phyloP scores from a whole-genome alignment of 2,888 invertebrate species.

The Latrodectus elegans region DNA sequence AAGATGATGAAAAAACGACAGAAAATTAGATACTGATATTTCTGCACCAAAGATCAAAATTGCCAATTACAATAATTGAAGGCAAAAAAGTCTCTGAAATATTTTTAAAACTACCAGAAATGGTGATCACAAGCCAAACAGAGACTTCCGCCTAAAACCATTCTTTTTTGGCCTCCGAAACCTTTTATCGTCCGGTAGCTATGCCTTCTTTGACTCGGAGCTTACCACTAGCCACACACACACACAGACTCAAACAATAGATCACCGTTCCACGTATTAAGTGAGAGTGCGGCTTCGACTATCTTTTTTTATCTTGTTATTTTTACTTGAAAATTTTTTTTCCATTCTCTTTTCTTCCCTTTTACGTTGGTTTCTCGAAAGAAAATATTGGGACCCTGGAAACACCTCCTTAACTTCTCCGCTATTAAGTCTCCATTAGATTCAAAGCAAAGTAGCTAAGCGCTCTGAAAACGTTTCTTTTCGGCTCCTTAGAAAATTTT shows the following conservation, averaged over 20 bases:
- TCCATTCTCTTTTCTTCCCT: slow-evolving; percentile 40
- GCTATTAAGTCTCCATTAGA: slow-evolving; percentile 64
- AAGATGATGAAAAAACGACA: too few species aligned
- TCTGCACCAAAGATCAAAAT: too few species aligned
- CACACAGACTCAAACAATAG: slow-evolving; percentile 56
- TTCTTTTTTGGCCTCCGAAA: slow-evolving; percentile 37
- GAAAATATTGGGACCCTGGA: slow-evolving; percentile 55
- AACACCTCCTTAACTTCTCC: slow-evolving; percentile 54
- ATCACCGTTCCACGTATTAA: slow-evolving; percentile 57
- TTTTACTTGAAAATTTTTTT: slow-evolving; percentile 35
- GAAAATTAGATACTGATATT: too few species aligned
- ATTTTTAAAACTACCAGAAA: slow-evolving; percentile 10
- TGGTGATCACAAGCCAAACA: slow-evolving; percentile 28
- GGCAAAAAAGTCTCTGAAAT: too few species aligned
- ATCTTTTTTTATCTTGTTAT: slow-evolving; percentile 36
- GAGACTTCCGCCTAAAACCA: slow-evolving; percentile 4
- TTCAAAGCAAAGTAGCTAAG: slow-evolving; percentile 44
- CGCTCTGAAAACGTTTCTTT: slow-evolving; percentile 43
- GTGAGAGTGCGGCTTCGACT: slow-evolving; percentile 40
- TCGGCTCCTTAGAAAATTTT: slow-evolving; percentile 30
- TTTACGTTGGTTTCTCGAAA: slow-evolving; percentile 59
- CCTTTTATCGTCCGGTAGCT: slow-evolving; percentile 57
- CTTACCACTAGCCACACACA: slow-evolving; percentile 22
- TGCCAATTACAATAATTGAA: too few species aligned
- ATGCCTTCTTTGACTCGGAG: slow-evolving; percentile 39